These are phyloP conservation scores for Lepidochrysops patricia DNA, from an alignment of 2,888 invertebrate genomes.

Conservation along the genomic window DNA sequence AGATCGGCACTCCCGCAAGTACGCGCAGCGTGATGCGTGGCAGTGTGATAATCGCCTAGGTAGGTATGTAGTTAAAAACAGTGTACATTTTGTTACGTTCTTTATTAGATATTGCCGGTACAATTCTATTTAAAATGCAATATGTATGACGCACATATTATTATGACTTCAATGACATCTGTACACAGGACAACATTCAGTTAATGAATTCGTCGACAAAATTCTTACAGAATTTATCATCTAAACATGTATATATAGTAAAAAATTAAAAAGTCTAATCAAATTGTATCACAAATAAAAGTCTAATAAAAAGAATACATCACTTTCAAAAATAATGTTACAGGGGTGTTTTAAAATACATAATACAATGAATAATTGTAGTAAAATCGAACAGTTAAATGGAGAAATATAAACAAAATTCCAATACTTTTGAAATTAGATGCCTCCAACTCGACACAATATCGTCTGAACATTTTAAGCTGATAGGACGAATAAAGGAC, in stretches of 20 bases:
- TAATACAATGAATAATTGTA: neutral
- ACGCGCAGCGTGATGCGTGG: too few species aligned
- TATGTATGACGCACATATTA: constrained; percentile 36
- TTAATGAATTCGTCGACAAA: constrained; percentile 1
- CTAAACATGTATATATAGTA: constrained; percentile 3
- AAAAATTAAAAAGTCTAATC: neutral
- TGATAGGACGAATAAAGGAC: neutral
- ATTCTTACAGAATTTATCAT: neutral
- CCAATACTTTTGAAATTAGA: neutral
- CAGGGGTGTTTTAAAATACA: neutral
- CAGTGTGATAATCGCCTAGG: too few species aligned
- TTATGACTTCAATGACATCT: constrained; percentile 59
- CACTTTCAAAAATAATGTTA: neutral
- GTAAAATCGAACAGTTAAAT: neutral
- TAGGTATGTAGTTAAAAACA: neutral
- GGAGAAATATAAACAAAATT: neutral
- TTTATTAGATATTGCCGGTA: constrained; percentile 66
- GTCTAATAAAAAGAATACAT: neutral
- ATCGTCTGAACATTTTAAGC: neutral
- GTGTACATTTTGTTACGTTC: constrained; percentile 42
- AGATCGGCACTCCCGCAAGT: too few species aligned
- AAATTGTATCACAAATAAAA: constrained; percentile 10
- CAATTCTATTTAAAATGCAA: constrained; percentile 63
- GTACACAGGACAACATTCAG: constrained; percentile 47
- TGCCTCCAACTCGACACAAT: constrained; percentile 4